Base-by-base conservation (phyloP, 1,140 invertebrate species). In the Cylas formicarius region DNA sequence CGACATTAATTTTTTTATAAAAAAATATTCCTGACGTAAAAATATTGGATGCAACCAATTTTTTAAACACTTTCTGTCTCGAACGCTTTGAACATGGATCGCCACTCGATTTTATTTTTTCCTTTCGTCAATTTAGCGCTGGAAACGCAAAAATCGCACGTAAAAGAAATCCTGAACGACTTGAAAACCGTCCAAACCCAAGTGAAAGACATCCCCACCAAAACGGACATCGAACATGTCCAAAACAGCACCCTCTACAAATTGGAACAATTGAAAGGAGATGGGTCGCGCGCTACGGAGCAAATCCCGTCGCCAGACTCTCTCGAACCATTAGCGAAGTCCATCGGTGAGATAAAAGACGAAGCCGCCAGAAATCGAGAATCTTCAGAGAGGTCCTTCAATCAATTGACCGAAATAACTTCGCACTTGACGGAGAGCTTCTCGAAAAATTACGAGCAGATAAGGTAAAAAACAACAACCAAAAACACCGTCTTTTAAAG, bases 391-490 rank as follows among this genome's bases (percentile, higher is more conserved):
- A 65, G 63, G 6, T 73, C 69, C 20, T 60, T 80, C 6, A 71
- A 69, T 3, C 69, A 74, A 29, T 60, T 75, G 40, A 68, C 69
- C 44, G 70, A 69, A 0, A 69, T 73, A 53, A 69, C 72, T 4
- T 74, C 74, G 33, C 67, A 62, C 27, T 68, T 77, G 27, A 74
- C 72, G 44, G 64, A 62, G 10, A 71, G 75, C 47, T 68, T 80
- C 35, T 70, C 72, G 4, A 64, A 66, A 35, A 78, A 74, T 38
- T 78, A 75, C 48, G 72, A 70, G 24, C 63, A 75, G 11, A 55
- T 84, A 18, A 39, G 43, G 43, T 37, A 20, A 47, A n/a, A n/a
- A n/a, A n/a, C n/a, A n/a, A n/a, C n/a, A n/a, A n/a, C n/a, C n/a
- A n/a, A n/a, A n/a, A n/a, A n/a, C n/a, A n/a, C n/a, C n/a, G n/a